Base-by-base conservation (phyloP, 2,888 invertebrate species). In the Euproctis similis region DNA sequence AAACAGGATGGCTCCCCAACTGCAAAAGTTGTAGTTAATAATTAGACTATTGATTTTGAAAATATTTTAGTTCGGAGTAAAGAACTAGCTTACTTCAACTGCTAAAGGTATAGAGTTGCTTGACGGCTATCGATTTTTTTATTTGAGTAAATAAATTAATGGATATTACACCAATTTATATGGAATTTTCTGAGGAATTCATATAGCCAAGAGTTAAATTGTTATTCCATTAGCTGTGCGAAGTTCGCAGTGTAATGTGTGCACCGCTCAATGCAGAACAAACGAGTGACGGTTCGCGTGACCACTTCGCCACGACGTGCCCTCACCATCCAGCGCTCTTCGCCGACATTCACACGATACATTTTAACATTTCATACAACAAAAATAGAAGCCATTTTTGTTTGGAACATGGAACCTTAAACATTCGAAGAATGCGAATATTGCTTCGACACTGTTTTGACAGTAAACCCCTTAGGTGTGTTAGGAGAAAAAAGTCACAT, bases 321-420 rank as follows among this genome's bases (percentile, higher is more conserved):
- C 49, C 41, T 55, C 57, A 60, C 59, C 51, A 53, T 66, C 71
- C 65, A 63, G 62, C 62, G 58, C 66, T 59, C 58, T 56, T 53
- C 58, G 47, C 55, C 53, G 63, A 62, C 55, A 59, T 76, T 80
- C 77, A 75, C 77, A 78, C 77, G 76, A 78, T 72, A 74, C 55
- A 71, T 75, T 82, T 70, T 82, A 80, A 78, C 78, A 75, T 80
- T 82, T 78, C 77, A 70, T 67, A 72, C 68, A 74, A 65, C 77
- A 76, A 74, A 76, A 71, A 77, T 76, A 74, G 68, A 78, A 76
- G 75, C 69, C 71, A 77, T 74, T 73, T 81, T 77, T 54, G 60
- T 63, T 66, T 72, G 66, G 52, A 57, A 58, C 52, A 42, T n/a
- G n/a, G 4, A 14, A 14, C 14, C 14, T 39, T 41, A 61, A 56